Percentiles rank a stretch among this genome's conserved stretches.
Evolutionary conservation across 2,113 vertebrate species (phyloP).

Genomic region (Lipotes vexillifer): DNA sequence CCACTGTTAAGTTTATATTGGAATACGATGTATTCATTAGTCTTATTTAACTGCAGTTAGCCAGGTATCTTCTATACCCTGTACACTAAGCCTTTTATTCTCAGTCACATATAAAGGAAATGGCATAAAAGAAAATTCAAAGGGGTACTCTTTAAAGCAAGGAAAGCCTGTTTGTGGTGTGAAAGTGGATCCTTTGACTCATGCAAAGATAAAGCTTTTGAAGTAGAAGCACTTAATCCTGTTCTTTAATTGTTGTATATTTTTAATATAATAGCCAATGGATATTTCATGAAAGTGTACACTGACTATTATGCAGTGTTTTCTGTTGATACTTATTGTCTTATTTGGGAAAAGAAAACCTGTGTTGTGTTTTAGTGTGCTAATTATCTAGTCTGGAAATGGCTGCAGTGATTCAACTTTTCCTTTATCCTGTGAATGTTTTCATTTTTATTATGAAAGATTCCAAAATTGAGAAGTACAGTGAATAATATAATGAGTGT

Average conservation of each 20-base stretch:
- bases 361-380: slow-evolving; percentile 5
- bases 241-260: slow-evolving; percentile 40
- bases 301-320: slow-evolving; percentile 25
- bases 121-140: slow-evolving; percentile 37
- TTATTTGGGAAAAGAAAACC: slow-evolving; percentile 14
- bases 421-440: slow-evolving; percentile 53
- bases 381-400: slow-evolving; percentile 41
- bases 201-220: slow-evolving; percentile 19
- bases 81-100: slow-evolving; percentile 47
- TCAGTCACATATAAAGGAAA: slow-evolving; percentile 50
- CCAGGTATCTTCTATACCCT: background rate
- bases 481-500: background rate
- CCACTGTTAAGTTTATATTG: background rate
- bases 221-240: slow-evolving; percentile 10
- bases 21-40: slow-evolving; percentile 38
- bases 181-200: slow-evolving; percentile 40
- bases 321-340: slow-evolving; percentile 43
- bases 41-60: slow-evolving; percentile 25
- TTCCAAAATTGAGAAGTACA: slow-evolving; percentile 23
- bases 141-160: slow-evolving; percentile 25
- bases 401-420: background rate
- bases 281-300: slow-evolving; percentile 21
- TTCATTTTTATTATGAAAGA: slow-evolving; percentile 45
- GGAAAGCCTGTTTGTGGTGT: slow-evolving; percentile 31
- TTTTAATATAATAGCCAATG: slow-evolving; percentile 33